Percentiles rank a stretch among this genome's conserved stretches.
Conservation (phyloP, 1,140 invertebrate genomes). For the Hermetia illucens region DNA sequence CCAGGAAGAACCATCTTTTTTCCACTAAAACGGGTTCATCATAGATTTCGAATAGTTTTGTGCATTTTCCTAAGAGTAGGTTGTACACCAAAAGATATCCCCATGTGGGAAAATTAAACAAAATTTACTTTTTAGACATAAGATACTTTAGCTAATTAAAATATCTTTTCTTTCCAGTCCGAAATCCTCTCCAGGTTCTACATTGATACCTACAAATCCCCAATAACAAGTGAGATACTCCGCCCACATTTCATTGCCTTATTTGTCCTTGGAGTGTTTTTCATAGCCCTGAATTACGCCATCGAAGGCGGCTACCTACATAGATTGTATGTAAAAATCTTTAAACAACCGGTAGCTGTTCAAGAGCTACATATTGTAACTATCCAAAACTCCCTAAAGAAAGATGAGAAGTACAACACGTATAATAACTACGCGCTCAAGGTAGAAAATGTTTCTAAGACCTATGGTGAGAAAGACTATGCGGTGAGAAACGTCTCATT, state of each 20-base stretch:
- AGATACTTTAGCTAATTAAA: no score
- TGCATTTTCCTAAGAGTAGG: no score
- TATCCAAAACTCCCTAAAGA: conserved; percentile 11
- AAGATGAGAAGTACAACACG: conserved; percentile 7
- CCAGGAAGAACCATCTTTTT: no score
- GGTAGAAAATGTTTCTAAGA: conserved; percentile 21
- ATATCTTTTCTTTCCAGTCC: conserved; percentile 26
- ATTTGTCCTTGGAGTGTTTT: conserved; percentile 32
- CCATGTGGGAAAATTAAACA: no score
- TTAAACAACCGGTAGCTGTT: conserved; percentile 12
- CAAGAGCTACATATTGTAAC: conserved; percentile 20
- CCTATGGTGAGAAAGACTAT: conserved; percentile 16
- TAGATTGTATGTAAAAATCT: conserved; percentile 9
- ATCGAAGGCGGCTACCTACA: conserved; percentile 35
- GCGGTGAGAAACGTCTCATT: conserved; percentile 25
- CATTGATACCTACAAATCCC: conserved; percentile 48
- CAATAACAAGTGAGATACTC: conserved; percentile 38
- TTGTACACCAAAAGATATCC: no score
- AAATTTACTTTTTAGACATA: no score
- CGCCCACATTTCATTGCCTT: conserved; percentile 37
- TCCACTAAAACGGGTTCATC: no score
- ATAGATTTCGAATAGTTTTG: no score
- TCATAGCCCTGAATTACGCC: conserved; percentile 38
- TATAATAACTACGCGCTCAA: conserved; percentile 11
- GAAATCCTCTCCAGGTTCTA: conserved; percentile 41